Conservation (phyloP, 2,888 invertebrate genomes). For the Drosophila anomelani region DNA sequence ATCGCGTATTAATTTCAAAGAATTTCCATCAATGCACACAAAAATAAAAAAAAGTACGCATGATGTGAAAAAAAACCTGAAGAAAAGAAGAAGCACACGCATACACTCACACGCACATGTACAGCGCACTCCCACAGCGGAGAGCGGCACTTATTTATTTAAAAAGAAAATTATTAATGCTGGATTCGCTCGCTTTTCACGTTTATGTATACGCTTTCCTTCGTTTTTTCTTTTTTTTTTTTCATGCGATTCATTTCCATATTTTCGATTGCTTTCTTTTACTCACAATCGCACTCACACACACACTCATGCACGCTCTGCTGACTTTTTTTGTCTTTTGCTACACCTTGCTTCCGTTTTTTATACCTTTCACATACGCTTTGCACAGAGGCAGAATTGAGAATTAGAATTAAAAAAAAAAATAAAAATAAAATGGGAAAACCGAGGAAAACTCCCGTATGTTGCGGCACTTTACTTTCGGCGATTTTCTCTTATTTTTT, state of each 20-base stretch:
- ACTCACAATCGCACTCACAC: constrained; percentile 33
- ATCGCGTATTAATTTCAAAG: constrained; percentile 33
- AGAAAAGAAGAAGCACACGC: constrained; percentile 20
- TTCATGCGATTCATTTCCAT: constrained; percentile 63
- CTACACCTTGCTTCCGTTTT: constrained; percentile 77
- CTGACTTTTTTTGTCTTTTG: constrained; percentile 66
- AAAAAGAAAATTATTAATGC: constrained; percentile 32
- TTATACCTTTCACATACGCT: constrained; percentile 59
- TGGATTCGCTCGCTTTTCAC: constrained; percentile 27
- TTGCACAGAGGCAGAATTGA: constrained; percentile 7
- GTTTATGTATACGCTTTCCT: constrained; percentile 51
- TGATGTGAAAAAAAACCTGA: constrained; percentile 33
- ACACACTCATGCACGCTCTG: constrained; percentile 55
- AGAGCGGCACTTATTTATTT: constrained; percentile 32
- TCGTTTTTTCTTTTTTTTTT: constrained; percentile 50
- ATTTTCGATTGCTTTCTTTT: constrained; percentile 73
- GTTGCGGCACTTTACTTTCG: constrained; percentile 23
- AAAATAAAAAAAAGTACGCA: constrained; percentile 30
- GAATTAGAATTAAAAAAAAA: constrained; percentile 5
- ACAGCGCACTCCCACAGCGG: constrained; percentile 14
- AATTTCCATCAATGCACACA: constrained; percentile 29
- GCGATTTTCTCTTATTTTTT: background rate
- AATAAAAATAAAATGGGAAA: constrained; percentile 1
- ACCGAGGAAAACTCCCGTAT: constrained; percentile 19
- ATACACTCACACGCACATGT: constrained; percentile 1